A percentile compares a stretch with the other conserved stretches of the same genome.
These are phyloP conservation scores for Calyptommatus sinebrachiatus DNA, from an alignment of 2,113 vertebrate genomes.

Conservation along the genomic window DNA sequence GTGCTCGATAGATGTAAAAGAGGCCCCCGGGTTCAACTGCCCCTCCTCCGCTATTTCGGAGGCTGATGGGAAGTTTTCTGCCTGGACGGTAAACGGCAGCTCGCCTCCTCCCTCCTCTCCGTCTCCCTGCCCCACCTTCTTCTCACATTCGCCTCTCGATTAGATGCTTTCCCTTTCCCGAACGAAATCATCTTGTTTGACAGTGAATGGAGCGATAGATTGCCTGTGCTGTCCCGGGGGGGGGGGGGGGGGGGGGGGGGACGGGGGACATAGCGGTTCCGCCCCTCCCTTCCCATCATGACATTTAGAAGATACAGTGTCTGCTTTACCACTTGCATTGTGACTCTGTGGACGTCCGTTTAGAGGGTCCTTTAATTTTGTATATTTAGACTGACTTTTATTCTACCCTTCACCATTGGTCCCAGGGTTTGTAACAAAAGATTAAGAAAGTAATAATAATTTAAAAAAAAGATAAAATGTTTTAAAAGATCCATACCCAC, in stretches of 20 bases:
- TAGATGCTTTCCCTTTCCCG: slow-evolving; percentile 10
- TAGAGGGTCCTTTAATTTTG: no score
- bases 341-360: neutral
- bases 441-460: no score
- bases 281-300: no score
- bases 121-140: no score
- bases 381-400: no score
- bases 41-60: slow-evolving; percentile 5
- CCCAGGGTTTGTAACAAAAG: no score
- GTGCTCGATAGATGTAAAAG: slow-evolving; percentile 52
- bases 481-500: no score
- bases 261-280: no score
- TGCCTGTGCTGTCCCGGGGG: neutral
- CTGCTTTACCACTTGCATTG: neutral
- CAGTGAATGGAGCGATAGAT: neutral
- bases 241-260: no score
- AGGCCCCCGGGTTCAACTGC: slow-evolving; percentile 33
- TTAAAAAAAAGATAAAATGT: no score
- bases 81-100: neutral
- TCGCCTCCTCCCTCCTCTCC: fast-evolving
- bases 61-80: neutral
- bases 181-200: slow-evolving; percentile 5
- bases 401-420: no score
- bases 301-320: neutral
- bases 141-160: slow-evolving; percentile 6